phyloP scores from a whole-genome alignment of 92 coral and sea anemone genomes.

The Phenganax stokvisi region DNA sequence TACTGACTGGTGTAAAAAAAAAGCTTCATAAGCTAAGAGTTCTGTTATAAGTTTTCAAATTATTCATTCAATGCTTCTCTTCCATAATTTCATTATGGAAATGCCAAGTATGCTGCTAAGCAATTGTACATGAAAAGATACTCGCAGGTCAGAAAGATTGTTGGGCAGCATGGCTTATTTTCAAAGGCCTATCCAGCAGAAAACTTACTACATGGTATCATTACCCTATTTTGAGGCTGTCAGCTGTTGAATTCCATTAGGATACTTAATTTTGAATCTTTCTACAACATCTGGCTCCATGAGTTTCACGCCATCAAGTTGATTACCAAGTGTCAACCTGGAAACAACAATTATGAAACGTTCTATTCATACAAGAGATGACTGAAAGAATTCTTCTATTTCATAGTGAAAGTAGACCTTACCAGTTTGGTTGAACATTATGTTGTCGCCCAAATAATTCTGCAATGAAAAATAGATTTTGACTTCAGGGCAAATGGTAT shows the following conservation, averaged over 20 bases:
- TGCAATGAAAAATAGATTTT: conserved; percentile 22
- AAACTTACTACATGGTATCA: background rate
- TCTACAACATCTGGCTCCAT: conserved; percentile 91
- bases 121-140: too few relatives aligned
- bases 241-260: conserved; percentile 68
- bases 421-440: conserved; percentile 86
- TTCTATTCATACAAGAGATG: background rate
- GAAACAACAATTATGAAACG: background rate
- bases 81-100: too few relatives aligned
- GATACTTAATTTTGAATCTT: conserved; percentile 82
- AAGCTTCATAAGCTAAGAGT: too few relatives aligned
- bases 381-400: background rate
- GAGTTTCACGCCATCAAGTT: conserved; percentile 85
- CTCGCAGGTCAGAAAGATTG: too few relatives aligned
- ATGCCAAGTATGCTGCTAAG: too few relatives aligned
- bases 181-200: background rate
- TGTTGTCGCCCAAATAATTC: conserved; percentile 94
- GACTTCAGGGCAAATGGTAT: background rate
- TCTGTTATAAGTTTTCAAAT: too few relatives aligned
- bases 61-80: too few relatives aligned
- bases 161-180: too few relatives aligned
- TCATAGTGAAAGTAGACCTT: background rate
- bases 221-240: conserved; percentile 19
- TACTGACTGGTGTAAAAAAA: too few relatives aligned
- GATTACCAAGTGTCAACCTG: conserved; percentile 97